Evolutionary conservation across 2,113 vertebrate genomes (phyloP).

Genomic region (Bubalus kerabau): DNA sequence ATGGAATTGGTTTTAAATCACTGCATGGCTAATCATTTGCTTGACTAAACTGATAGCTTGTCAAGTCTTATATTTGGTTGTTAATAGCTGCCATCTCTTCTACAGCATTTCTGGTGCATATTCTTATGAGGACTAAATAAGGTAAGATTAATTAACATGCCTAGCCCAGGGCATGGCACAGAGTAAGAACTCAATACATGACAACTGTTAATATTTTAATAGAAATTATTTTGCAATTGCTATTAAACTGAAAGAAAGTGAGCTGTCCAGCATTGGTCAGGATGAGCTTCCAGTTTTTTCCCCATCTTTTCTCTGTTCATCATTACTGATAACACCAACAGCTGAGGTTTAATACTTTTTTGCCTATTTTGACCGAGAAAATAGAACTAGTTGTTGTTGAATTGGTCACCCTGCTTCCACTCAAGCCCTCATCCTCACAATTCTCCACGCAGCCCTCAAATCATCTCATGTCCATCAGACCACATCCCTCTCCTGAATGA

Average conservation of each 20-base stretch:
- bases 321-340: slow-evolving; percentile 12
- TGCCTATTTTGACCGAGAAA: not conserved
- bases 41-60: slow-evolving; percentile 48
- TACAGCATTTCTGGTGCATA: not conserved
- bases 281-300: not conserved
- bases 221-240: not conserved
- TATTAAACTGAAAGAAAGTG: not conserved
- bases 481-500: not conserved
- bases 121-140: slow-evolving; percentile 7
- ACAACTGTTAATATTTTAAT: slow-evolving; percentile 16
- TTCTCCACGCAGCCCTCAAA: not conserved
- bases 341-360: not conserved
- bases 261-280: not conserved
- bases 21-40: slow-evolving; percentile 42
- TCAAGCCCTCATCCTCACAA: not conserved
- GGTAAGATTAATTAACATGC: slow-evolving; percentile 30
- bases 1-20: slow-evolving; percentile 50
- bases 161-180: not conserved
- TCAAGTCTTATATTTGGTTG: slow-evolving; percentile 52
- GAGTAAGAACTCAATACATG: not conserved
- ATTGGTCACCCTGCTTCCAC: not conserved
- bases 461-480: not conserved
- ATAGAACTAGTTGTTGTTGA: not conserved
- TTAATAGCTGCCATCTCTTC: slow-evolving; percentile 38
- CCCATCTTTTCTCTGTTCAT: not conserved